phyloP scores from a whole-genome alignment of 2,888 invertebrate species.

The Calephelis perditalis region DNA sequence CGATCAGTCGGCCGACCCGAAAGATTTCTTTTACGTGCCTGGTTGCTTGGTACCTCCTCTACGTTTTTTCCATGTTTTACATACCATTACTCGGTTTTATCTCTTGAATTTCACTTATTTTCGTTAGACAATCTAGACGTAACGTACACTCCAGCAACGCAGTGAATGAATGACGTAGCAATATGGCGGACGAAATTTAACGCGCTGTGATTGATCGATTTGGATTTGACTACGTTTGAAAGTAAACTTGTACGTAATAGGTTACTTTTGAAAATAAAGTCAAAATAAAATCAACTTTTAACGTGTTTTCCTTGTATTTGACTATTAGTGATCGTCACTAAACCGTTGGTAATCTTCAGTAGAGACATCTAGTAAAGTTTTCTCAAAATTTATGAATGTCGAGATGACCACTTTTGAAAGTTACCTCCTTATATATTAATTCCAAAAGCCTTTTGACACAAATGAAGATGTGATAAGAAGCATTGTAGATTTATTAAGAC shows the following conservation, averaged over 20 bases:
- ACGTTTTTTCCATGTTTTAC: conserved; percentile 15
- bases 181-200: conserved; percentile 1
- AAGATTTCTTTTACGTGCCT: conserved; percentile 12
- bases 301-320: conserved; percentile 5
- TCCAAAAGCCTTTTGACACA: no score
- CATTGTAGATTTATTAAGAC: no score
- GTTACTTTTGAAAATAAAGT: conserved; percentile 3
- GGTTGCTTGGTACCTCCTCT: conserved; percentile 15
- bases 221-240: conserved; percentile 5
- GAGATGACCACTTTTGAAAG: conserved; percentile 6
- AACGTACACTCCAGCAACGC: conserved; percentile 13
- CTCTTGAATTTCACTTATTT: conserved; percentile 14
- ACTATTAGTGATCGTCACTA: neutral
- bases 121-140: conserved; percentile 13
- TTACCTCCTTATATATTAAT: neutral
- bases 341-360: conserved; percentile 5
- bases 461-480: no score
- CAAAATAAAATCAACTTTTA: conserved; percentile 5
- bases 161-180: conserved; percentile 10
- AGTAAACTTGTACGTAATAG: conserved; percentile 1
- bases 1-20: conserved; percentile 13
- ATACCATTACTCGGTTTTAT: conserved; percentile 14
- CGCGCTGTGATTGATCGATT: conserved; percentile 1
- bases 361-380: conserved; percentile 4
- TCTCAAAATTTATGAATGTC: conserved; percentile 2